These are phyloP conservation scores for Smittia aterrima DNA, from an alignment of 2,888 invertebrate genomes.

Conservation along the genomic window DNA sequence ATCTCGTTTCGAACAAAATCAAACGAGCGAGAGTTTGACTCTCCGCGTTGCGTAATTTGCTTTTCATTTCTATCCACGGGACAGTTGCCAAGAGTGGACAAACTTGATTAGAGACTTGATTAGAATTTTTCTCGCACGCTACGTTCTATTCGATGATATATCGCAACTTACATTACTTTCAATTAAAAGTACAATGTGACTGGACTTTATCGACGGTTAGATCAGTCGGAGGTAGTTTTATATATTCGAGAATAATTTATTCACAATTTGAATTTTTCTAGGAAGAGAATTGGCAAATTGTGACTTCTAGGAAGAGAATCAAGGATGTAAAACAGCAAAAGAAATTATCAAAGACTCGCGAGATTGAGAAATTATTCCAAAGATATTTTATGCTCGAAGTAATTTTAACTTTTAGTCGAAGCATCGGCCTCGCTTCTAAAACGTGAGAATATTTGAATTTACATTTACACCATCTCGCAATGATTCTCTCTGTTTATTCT, in stretches of 20 bases:
- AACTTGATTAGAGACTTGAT: not conserved
- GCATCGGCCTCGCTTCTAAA: not conserved
- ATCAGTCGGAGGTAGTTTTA: not conserved
- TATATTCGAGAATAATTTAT: conserved; percentile 26
- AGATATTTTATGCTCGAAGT: conserved; percentile 5
- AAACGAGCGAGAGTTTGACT: not conserved
- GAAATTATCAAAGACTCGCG: conserved; percentile 1
- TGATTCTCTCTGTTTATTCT: conserved; percentile 5
- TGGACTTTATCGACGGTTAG: conserved; percentile 20
- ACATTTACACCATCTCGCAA: conserved; percentile 31
- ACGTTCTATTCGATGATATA: not conserved
- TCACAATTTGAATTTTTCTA: not conserved
- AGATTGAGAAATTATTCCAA: conserved; percentile 26
- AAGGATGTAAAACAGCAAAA: conserved; percentile 21
- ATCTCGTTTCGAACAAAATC: too few species aligned
- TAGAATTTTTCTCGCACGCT: conserved; percentile 14
- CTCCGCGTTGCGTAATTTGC: not conserved
- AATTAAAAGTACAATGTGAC: conserved; percentile 36
- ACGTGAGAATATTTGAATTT: conserved; percentile 33
- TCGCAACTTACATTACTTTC: conserved; percentile 26
- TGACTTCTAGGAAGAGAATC: too few species aligned
- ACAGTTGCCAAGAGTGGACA: not conserved
- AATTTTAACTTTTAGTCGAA: not conserved
- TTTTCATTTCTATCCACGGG: not conserved
- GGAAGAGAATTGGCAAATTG: too few species aligned